Percentiles rank a stretch among this genome's conserved stretches.
Conservation (phyloP, 2,888 invertebrate genomes). For the Lasioglossum villosulum region DNA sequence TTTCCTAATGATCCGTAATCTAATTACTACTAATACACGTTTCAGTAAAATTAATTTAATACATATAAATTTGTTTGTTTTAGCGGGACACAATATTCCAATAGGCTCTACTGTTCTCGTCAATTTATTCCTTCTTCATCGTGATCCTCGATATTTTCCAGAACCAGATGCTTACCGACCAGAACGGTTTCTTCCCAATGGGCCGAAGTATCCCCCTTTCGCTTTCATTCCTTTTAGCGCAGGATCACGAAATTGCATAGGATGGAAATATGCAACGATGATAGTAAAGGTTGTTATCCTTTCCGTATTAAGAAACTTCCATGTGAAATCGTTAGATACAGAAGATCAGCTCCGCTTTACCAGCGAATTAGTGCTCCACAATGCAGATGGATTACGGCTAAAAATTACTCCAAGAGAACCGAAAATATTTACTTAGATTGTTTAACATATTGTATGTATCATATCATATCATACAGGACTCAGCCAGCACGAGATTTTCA, state of each 20-base stretch:
- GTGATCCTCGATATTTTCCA: conserved; percentile 85
- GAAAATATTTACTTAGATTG: neutral
- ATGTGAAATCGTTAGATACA: conserved; percentile 81
- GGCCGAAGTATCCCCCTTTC: conserved; percentile 81
- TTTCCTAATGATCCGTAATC: too few relatives aligned
- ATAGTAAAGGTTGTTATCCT: conserved; percentile 83
- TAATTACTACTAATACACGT: neutral
- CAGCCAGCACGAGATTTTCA: too few relatives aligned
- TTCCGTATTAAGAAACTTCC: conserved; percentile 82
- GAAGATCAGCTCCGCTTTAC: conserved; percentile 83
- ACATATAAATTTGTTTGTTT: conserved; percentile 33
- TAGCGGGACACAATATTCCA: conserved; percentile 80
- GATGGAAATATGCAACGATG: conserved; percentile 82
- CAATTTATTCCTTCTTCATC: conserved; percentile 83
- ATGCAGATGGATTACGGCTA: conserved; percentile 75
- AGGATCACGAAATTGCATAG: conserved; percentile 84
- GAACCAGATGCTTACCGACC: conserved; percentile 86
- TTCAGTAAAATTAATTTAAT: neutral
- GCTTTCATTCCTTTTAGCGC: conserved; percentile 85
- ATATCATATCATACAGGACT: neutral
- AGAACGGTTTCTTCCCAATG: conserved; percentile 85
- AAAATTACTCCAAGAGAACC: conserved; percentile 72
- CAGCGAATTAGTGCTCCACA: conserved; percentile 84
- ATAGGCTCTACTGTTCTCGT: conserved; percentile 80
- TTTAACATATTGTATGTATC: neutral